Evolutionary conservation across 2,888 invertebrate genomes (phyloP), one percentile per base, ranked within the genome.

Genomic region (Limnephilus auricula): DNA sequence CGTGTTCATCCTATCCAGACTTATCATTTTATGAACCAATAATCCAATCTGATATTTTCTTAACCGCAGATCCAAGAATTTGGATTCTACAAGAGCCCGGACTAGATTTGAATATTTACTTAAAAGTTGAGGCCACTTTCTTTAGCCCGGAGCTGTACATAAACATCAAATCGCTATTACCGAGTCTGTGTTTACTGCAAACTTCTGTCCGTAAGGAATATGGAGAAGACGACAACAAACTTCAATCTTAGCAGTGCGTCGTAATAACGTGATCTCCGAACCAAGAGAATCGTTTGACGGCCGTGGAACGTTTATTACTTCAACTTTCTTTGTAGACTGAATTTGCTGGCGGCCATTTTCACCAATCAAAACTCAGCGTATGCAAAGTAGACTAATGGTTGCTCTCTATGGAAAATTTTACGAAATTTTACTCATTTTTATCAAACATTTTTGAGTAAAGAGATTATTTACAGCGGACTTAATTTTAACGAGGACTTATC

Each of bases 71-170:
- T 79, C 79, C 89, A 37, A 40, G 40, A 79, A 79, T 89, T 89
- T 89, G 79, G 78, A 87, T 50, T 89, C 30, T 40, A 15, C 89
- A 40, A 89, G 89, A 89, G 40, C 37, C 40, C 37, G 79, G 32
- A 89, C 82, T 65, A 89, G 89, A 89, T 89, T 89, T 89, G 32
- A 89, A 82, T 82, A 89, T 89, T 82, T 82, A 45, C 89, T 89
- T 37, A 78, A 84, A 90, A 84, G 90, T 90, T 90, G 65, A 34
- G 34, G 18, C 84, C 34, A n/a, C 84, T 85, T 40, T 45, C 37
- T 90, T 37, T 90, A 10, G 83, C 84, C 84, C 12, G 40, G 34
- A 82, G 89, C 89, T 25, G 84, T 79, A 78, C 32, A 90, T 90
- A 90, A 82, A 90, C 90, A 90, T 84, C 78, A 84, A 90, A 90